Evolutionary conservation across 2,797 vertebrate genomes (phyloP).

Genomic region (Astyanax mexicanus): DNA sequence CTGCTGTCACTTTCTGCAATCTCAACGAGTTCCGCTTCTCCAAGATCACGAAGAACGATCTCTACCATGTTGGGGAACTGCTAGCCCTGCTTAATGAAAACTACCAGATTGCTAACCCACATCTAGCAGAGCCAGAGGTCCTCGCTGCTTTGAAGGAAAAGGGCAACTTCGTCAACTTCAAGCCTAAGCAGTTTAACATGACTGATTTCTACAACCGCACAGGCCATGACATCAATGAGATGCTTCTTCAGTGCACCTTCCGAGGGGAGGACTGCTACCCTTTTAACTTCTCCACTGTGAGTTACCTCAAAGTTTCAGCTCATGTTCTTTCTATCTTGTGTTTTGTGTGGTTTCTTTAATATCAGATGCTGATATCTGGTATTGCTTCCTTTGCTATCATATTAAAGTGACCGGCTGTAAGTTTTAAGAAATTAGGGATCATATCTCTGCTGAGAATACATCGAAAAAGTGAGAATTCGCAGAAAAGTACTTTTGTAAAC

Average conservation of each 20-base stretch:
- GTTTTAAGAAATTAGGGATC: too few relatives aligned
- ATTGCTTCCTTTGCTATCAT: too few relatives aligned
- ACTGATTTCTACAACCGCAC: conserved; percentile 91
- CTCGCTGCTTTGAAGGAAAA: conserved; percentile 86
- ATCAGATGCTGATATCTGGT: not conserved
- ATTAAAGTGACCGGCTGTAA: too few relatives aligned
- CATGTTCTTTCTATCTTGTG: too few relatives aligned
- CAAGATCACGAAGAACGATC: conserved; percentile 87
- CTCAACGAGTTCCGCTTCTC: conserved; percentile 92
- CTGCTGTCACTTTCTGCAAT: conserved; percentile 89
- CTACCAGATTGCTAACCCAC: conserved; percentile 85
- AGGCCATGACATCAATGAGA: conserved; percentile 86
- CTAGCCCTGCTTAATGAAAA: conserved; percentile 87
- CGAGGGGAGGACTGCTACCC: conserved; percentile 82
- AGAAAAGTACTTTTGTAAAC: too few relatives aligned
- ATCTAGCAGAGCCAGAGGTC: conserved; percentile 84
- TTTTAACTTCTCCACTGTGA: conserved; percentile 88
- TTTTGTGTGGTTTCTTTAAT: not conserved
- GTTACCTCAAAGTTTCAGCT: conserved; percentile 57
- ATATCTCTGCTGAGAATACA: too few relatives aligned
- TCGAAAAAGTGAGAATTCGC: too few relatives aligned
- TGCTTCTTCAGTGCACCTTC: conserved; percentile 90
- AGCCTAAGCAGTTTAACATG: conserved; percentile 90
- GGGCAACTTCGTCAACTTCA: conserved; percentile 89
- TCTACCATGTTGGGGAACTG: conserved; percentile 88